Conservation (phyloP, 1,140 invertebrate genomes). For the Drosophila orena region DNA sequence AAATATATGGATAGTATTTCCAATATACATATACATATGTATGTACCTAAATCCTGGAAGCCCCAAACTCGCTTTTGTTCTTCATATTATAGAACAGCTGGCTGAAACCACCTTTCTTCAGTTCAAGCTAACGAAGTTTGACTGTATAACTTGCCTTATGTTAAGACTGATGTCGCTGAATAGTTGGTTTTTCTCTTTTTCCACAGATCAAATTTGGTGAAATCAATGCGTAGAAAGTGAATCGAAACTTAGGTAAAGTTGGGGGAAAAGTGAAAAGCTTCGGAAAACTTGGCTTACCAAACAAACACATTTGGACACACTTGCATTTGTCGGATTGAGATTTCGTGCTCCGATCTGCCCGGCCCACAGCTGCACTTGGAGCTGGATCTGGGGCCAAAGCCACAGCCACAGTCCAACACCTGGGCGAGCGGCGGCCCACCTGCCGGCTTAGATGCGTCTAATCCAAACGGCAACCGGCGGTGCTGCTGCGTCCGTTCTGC, state of each 20-base stretch:
- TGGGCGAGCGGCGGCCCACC: constrained; percentile 44
- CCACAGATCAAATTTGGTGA: constrained; percentile 71
- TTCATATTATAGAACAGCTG: no score
- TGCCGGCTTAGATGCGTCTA: constrained; percentile 69
- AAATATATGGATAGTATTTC: no score
- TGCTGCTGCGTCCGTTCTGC: constrained; percentile 70
- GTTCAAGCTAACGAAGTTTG: constrained; percentile 2
- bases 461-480: constrained; percentile 77
- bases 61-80: no score
- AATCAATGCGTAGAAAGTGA: constrained; percentile 83
- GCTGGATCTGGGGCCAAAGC: constrained; percentile 16
- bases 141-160: constrained; percentile 16
- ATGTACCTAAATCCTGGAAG: no score
- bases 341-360: constrained; percentile 26
- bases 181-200: constrained; percentile 63
- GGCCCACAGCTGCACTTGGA: constrained; percentile 9
- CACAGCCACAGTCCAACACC: constrained; percentile 24
- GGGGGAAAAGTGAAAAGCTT: constrained; percentile 63
- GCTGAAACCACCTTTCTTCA: background rate
- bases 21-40: no score
- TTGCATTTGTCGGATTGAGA: constrained; percentile 1
- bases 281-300: constrained; percentile 41
- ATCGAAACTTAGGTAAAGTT: constrained; percentile 58
- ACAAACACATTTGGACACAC: constrained; percentile 14
- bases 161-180: constrained; percentile 34